These are phyloP conservation scores for Melinopterus prodromus DNA, from an alignment of 2,888 invertebrate genomes.

Conservation along the genomic window DNA sequence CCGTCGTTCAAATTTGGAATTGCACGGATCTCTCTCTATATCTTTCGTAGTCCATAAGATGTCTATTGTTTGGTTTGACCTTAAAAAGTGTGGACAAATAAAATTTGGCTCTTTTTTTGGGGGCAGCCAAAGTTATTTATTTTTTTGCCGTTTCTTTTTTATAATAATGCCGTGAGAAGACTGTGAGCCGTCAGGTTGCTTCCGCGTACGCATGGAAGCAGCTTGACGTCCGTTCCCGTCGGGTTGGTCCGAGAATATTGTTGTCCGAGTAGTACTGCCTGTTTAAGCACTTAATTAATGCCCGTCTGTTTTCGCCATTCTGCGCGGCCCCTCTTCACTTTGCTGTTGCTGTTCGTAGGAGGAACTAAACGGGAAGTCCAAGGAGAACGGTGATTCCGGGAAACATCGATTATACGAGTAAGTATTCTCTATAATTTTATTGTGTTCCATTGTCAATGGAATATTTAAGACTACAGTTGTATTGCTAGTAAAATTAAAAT, in stretches of 20 bases:
- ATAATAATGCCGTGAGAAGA: not conserved
- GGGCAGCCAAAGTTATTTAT: not conserved
- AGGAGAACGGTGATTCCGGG: constrained; percentile 69
- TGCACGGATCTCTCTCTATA: not conserved
- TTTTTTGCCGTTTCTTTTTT: not conserved
- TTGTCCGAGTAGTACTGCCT: constrained; percentile 13
- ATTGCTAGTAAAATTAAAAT: too few relatives aligned
- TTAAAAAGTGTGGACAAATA: not conserved
- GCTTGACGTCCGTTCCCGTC: not conserved
- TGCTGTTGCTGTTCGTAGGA: constrained; percentile 64
- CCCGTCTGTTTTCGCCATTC: constrained; percentile 56
- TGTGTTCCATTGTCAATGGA: not conserved
- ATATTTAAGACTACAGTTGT: too few relatives aligned
- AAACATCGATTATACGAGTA: constrained; percentile 64
- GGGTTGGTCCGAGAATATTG: not conserved
- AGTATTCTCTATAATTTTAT: constrained; percentile 50
- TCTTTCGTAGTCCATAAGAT: not conserved
- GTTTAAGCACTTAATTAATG: constrained; percentile 55
- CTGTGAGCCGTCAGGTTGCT: not conserved
- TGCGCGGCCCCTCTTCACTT: constrained; percentile 50
- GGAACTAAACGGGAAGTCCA: constrained; percentile 64
- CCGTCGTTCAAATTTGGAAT: not conserved
- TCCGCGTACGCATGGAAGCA: not conserved
- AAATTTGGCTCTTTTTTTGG: not conserved
- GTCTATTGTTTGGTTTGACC: not conserved